Percentiles rank a stretch among this genome's conserved stretches.
phyloP scores from a whole-genome alignment of 2,113 vertebrate genomes.

The Perognathus longimembris region DNA sequence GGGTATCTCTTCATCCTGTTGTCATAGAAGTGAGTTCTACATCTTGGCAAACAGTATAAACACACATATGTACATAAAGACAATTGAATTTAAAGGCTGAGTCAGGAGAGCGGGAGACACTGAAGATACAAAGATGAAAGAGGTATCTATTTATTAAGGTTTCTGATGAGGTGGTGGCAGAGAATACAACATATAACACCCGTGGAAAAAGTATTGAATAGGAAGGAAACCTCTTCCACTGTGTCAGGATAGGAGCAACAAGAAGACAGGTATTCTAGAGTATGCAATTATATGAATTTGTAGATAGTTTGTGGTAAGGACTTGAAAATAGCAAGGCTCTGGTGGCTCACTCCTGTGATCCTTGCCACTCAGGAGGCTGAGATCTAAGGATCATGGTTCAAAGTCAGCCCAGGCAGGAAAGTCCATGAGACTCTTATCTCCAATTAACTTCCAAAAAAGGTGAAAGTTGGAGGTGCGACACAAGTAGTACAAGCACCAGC shows the following conservation, averaged over 20 bases:
- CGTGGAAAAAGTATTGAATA: background rate
- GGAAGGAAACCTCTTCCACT: background rate
- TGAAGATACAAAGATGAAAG: background rate
- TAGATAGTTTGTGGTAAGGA: background rate
- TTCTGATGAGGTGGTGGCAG: background rate
- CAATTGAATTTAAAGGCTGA: background rate
- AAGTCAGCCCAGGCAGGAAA: no score
- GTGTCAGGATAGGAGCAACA: background rate
- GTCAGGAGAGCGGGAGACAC: background rate
- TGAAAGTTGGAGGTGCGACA: no score
- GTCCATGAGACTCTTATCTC: no score
- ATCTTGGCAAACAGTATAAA: background rate
- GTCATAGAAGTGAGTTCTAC: background rate
- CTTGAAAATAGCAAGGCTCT: background rate
- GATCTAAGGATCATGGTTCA: no score
- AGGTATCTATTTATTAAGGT: background rate
- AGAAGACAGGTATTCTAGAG: no score
- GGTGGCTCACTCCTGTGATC: no score
- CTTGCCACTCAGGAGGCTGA: no score
- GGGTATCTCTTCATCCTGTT: background rate
- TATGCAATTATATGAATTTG: background rate
- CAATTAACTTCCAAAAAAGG: no score
- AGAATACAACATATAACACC: background rate
- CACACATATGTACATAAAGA: background rate
- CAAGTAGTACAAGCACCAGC: no score